Base-by-base conservation (phyloP, 1,140 invertebrate genomes). In the Zaprionus inermis region DNA sequence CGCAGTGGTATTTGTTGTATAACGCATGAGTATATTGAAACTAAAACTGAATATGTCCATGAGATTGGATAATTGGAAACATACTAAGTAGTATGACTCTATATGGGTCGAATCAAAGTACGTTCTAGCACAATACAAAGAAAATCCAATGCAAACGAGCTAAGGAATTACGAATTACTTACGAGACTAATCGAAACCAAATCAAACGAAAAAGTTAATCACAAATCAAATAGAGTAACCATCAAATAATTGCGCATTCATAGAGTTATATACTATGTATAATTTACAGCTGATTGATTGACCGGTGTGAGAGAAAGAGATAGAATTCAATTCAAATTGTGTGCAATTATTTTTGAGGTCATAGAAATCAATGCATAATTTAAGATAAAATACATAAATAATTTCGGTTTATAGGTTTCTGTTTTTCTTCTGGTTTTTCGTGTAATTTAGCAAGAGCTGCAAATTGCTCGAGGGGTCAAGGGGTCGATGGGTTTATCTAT, bases 71-170 rank as follows among this genome's bases (percentile, higher is more conserved):
- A 63, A 52, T 65, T 55, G 36, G 63, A 46, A 34, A 44, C 52
- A 44, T 65, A 65, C 52, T 55, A 36, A 63, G 34, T 51, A 51
- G 22, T 28, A 32, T 64, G 24, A 10, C 14, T 32, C 46, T 54
- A 34, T 44, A 69, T 54, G 76, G 76, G 36, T 70, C 49, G 61
- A 81, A 64, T 54, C 49, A 78, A 75, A 46, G 54, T 69, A 75
- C 68, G 46, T 52, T 59, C 72, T 75, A 75, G 67, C 60, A 71
- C 57, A 78, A 52, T 72, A 74, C 70, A 84, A 79, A 56, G 72
- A 71, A 69, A 79, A 82, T 70, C 52, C 63, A 88, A 88, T 80
- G 83, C 83, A 85, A 86, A 88, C 84, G 73, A 89, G 79, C 84
- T 78, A 69, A 69, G 69, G 65, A 81, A 81, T 86, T 85, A 86